Base-by-base conservation (phyloP, 2,888 invertebrate genomes). In the Melieria omissa region DNA sequence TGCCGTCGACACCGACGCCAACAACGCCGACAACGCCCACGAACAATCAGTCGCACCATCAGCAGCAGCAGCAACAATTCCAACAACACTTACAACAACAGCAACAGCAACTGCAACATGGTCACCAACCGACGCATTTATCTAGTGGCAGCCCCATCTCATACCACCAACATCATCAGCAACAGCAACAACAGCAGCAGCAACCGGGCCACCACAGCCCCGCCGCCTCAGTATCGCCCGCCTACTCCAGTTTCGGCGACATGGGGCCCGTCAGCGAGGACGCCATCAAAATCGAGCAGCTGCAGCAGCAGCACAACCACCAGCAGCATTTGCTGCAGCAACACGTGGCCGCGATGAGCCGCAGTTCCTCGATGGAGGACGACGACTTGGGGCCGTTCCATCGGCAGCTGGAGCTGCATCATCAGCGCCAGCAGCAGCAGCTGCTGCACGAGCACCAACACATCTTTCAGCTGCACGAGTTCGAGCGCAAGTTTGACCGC, bases 331-430 rank as follows among this genome's bases (percentile, higher is more conserved):
- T 81, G 41, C 77, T 81, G n/a, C 81, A 82, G 16, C 77, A 79
- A 10, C 29, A 29, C 29, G 81, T 82, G 69, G 77, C 82, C 55
- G 73, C 80, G 70, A 78, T 84, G 44, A 86, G 82, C 70, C 84
- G 86, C 10, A 84, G 84, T 71, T 80, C 85, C 7, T 86, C 87
- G 0, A 77, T 86, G 70, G 87, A 87, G 49, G 87, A 84, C 47
- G 84, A 86, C 57, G 79, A 78, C 41, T 79, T 78, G 8, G 78
- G 77, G 14, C 75, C 76, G 9, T 77, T 77, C 8, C 75, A 76
- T 3, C 77, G 78, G 10, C 68, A 74, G 29, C 72, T 78, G 60
- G 77, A 75, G 47, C 57, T 76, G 29, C 81, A 81, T 44, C 79
- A 80, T 4, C 80, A 78, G 8, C 77, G 76, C 10, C 76, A 75